These are phyloP conservation scores for Epistrophe eligans DNA, from an alignment of 2,888 invertebrate species.

Conservation along the genomic window DNA sequence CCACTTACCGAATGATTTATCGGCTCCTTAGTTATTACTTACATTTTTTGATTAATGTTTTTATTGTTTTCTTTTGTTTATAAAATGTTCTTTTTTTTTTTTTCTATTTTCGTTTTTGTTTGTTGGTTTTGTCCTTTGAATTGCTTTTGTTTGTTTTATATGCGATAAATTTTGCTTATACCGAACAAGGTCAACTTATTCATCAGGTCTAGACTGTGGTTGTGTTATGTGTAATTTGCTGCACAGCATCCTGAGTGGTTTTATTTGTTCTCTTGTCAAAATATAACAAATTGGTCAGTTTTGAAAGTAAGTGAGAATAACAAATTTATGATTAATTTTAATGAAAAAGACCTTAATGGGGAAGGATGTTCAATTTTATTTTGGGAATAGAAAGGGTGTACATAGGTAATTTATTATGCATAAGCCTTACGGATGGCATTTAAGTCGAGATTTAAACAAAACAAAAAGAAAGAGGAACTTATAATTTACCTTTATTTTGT, in stretches of 20 bases:
- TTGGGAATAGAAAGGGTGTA: too few species aligned
- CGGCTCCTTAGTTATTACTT: conserved; percentile 71
- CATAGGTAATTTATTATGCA: too few species aligned
- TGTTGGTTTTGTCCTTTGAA: conserved; percentile 40
- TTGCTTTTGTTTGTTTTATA: conserved; percentile 37
- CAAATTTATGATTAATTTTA: conserved; percentile 40
- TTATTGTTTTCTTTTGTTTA: conserved; percentile 65
- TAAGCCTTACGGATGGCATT: too few species aligned
- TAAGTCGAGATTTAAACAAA: too few species aligned
- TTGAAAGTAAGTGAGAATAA: conserved; percentile 5
- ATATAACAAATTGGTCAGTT: conserved; percentile 42
- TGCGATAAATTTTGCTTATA: conserved; percentile 55
- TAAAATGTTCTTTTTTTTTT: conserved; percentile 4
- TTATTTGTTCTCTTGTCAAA: conserved; percentile 43
- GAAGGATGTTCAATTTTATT: background rate
- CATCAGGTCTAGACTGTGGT: conserved; percentile 48
- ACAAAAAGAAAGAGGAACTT: too few species aligned
- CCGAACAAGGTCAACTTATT: conserved; percentile 49
- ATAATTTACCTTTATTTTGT: too few species aligned
- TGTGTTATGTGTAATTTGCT: conserved; percentile 28
- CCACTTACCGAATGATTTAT: conserved; percentile 71
- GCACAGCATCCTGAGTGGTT: conserved; percentile 37
- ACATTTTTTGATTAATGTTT: conserved; percentile 75
- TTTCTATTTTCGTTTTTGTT: background rate
- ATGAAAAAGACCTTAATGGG: conserved; percentile 4